Conservation (phyloP, 2,888 invertebrate species). For the Lochmaea capreae region DNA sequence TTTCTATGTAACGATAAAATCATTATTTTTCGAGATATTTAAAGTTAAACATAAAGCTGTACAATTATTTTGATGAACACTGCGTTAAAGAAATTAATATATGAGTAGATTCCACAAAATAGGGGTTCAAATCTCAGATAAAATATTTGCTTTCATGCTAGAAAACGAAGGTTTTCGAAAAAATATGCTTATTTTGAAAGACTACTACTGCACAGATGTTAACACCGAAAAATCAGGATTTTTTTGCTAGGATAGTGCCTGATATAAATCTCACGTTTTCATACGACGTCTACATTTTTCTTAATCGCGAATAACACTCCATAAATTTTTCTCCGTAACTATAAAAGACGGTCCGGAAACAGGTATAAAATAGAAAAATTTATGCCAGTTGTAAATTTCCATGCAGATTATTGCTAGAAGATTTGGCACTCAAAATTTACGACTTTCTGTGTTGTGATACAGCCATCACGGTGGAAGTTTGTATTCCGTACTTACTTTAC, state of each 20-base stretch:
- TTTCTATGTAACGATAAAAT: too few relatives aligned
- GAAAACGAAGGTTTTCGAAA: too few relatives aligned
- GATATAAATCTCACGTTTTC: not conserved
- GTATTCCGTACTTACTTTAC: not conserved
- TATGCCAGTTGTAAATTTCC: conserved; percentile 18
- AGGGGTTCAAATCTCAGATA: too few relatives aligned
- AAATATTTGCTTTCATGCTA: too few relatives aligned
- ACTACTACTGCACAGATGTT: not conserved
- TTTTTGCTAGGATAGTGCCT: not conserved
- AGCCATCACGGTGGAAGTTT: not conserved
- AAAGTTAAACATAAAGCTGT: too few relatives aligned
- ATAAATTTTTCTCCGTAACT: conserved; percentile 11
- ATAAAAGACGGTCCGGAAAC: conserved; percentile 10
- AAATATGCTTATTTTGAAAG: too few relatives aligned
- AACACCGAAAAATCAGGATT: not conserved
- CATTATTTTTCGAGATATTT: too few relatives aligned
- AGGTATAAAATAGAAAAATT: conserved; percentile 23
- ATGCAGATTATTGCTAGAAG: conserved; percentile 7
- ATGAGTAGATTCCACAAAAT: too few relatives aligned
- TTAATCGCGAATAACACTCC: conserved; percentile 18
- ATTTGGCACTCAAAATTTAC: not conserved
- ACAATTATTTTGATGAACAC: too few relatives aligned
- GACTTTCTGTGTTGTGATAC: not conserved
- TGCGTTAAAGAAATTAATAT: too few relatives aligned
- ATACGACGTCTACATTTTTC: not conserved